phyloP scores from a whole-genome alignment of 2,888 invertebrate genomes.

The Gymnosoma rotundatum region DNA sequence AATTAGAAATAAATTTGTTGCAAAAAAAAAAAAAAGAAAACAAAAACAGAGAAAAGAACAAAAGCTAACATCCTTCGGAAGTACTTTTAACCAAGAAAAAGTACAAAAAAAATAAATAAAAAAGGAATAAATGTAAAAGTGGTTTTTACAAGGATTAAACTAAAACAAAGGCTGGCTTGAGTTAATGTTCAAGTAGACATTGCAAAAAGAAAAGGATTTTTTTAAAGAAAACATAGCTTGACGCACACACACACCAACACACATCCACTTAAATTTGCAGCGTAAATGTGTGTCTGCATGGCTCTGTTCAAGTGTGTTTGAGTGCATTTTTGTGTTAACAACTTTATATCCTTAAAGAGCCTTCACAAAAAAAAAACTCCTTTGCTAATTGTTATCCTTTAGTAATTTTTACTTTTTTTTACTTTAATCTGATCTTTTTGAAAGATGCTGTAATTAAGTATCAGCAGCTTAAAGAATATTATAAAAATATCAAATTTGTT shows the following conservation, averaged over 20 bases:
- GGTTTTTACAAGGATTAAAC: conserved; percentile 58
- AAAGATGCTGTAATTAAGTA: conserved; percentile 57
- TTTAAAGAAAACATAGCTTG: conserved; percentile 45
- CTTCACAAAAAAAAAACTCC: conserved; percentile 39
- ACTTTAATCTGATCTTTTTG: conserved; percentile 26
- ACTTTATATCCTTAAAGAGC: conserved; percentile 55
- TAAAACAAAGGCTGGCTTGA: conserved; percentile 23
- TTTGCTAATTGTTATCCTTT: conserved; percentile 73
- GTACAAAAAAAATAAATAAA: conserved; percentile 2
- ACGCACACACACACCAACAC: not conserved
- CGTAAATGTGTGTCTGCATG: too few relatives aligned
- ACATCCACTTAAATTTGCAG: not conserved
- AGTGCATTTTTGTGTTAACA: conserved; percentile 51
- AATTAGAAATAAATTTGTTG: conserved; percentile 25
- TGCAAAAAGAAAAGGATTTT: conserved; percentile 45
- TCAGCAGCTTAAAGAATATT: conserved; percentile 17
- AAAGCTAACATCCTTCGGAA: conserved; percentile 37
- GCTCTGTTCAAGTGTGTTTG: not conserved
- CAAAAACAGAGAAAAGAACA: not conserved
- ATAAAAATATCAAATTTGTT: conserved; percentile 51
- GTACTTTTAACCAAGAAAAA: conserved; percentile 30
- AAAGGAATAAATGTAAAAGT: conserved; percentile 36
- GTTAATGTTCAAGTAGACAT: conserved; percentile 14
- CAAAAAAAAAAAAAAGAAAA: conserved; percentile 21
- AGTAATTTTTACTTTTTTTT: conserved; percentile 41